Evolutionary conservation across 2,888 invertebrate species (phyloP).

Genomic region (Microdon myrmicae): DNA sequence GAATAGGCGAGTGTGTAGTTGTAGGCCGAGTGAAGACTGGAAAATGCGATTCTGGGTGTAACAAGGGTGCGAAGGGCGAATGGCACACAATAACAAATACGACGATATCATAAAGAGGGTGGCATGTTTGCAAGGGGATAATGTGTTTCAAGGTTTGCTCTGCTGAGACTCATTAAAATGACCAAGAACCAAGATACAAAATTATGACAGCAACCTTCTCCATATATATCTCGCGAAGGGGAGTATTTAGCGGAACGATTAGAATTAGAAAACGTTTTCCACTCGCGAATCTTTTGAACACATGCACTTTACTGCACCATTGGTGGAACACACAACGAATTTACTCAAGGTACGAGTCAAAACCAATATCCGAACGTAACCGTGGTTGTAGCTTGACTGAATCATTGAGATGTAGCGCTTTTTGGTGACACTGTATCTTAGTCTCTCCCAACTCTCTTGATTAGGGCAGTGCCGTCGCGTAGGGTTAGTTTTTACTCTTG

Average conservation of each 20-base stretch:
- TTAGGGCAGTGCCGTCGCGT: too few relatives aligned
- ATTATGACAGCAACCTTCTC: too few relatives aligned
- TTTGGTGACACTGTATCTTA: too few relatives aligned
- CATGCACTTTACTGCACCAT: constrained; percentile 36
- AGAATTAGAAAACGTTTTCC: not conserved
- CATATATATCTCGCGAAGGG: too few relatives aligned
- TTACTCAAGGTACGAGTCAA: constrained; percentile 3
- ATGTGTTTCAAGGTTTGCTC: too few relatives aligned
- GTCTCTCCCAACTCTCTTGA: too few relatives aligned
- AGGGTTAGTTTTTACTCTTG: too few relatives aligned
- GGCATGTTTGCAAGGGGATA: constrained; percentile 1
- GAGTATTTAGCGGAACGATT: not conserved
- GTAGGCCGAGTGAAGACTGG: constrained; percentile 30
- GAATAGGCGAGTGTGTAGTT: constrained; percentile 9
- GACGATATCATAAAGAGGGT: constrained; percentile 14
- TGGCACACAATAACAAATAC: constrained; percentile 46
- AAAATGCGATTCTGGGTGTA: constrained; percentile 45
- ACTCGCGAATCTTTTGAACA: constrained; percentile 20
- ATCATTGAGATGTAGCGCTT: too few relatives aligned
- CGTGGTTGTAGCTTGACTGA: constrained; percentile 36
- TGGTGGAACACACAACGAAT: not conserved
- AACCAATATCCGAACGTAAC: constrained; percentile 30
- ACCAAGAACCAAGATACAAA: constrained; percentile 34
- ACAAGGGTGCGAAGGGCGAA: constrained; percentile 25
- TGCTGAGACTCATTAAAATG: constrained; percentile 26